Conservation (phyloP, 2,888 invertebrate species). For the Ichneumoninae sp. region DNA sequence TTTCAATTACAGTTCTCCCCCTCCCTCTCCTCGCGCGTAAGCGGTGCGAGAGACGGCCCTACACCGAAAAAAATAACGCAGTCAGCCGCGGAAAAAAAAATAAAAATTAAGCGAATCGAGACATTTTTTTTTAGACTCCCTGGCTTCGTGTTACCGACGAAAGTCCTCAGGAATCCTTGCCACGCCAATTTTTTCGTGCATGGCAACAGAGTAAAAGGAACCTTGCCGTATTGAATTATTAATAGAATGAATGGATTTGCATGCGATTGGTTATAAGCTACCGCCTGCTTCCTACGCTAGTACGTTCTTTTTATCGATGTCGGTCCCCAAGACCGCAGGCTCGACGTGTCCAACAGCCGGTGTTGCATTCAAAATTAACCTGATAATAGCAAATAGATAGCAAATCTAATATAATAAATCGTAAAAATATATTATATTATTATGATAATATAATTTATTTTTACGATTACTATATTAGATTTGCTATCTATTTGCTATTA, state of each 20-base stretch:
- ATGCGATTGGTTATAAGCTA: slow-evolving; percentile 35
- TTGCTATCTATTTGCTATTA: neutral
- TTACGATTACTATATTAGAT: neutral
- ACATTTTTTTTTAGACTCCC: slow-evolving; percentile 47
- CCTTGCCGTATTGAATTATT: slow-evolving; percentile 44
- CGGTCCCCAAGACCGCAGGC: slow-evolving; percentile 48
- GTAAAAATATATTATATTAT: neutral
- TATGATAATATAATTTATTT: neutral
- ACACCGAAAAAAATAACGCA: slow-evolving; percentile 24
- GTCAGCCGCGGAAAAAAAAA: slow-evolving; percentile 21
- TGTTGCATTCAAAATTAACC: neutral
- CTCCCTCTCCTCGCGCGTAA: slow-evolving; percentile 70
- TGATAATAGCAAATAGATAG: neutral
- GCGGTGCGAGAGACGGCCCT: slow-evolving; percentile 62
- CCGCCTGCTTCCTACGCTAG: slow-evolving; percentile 48
- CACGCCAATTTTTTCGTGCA: slow-evolving; percentile 20
- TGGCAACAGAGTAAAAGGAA: slow-evolving; percentile 32
- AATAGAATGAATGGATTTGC: slow-evolving; percentile 44
- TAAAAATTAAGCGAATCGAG: slow-evolving; percentile 45
- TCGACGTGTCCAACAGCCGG: neutral
- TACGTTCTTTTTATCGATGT: slow-evolving; percentile 62
- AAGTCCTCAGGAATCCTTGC: slow-evolving; percentile 22
- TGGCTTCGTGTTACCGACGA: slow-evolving; percentile 10
- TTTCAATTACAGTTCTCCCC: slow-evolving; percentile 81
- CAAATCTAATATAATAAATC: neutral